Conservation (phyloP, 2,888 invertebrate genomes). For the Pollenia griseotomentosa region DNA sequence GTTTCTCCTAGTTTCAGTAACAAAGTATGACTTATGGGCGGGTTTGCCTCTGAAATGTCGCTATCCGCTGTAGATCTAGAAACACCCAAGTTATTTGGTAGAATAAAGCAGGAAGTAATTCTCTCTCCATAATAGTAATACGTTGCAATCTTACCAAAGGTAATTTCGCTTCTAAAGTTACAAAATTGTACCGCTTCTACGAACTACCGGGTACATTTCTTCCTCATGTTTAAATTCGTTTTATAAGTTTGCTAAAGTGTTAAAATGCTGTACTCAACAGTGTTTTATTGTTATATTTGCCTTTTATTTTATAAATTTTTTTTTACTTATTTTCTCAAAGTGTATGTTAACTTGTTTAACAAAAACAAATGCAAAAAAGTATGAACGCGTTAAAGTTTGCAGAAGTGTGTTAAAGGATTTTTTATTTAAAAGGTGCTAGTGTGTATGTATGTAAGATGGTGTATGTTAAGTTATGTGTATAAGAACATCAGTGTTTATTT, state of each 20-base stretch:
- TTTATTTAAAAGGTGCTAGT: neutral
- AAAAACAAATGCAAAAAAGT: slow-evolving; percentile 26
- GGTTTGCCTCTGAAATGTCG: too few relatives aligned
- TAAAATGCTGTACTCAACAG: slow-evolving; percentile 67
- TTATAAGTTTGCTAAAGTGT: slow-evolving; percentile 54
- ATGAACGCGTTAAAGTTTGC: slow-evolving; percentile 15
- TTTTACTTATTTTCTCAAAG: neutral
- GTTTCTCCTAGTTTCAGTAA: too few relatives aligned
- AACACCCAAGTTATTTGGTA: too few relatives aligned
- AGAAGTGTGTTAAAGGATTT: neutral
- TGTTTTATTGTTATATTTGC: slow-evolving; percentile 61
- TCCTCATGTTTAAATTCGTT: neutral
- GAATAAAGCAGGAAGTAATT: too few relatives aligned
- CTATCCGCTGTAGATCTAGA: too few relatives aligned
- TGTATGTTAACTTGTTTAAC: slow-evolving; percentile 26
- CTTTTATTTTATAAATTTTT: slow-evolving; percentile 21
- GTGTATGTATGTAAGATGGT: neutral
- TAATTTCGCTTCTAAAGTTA: too few relatives aligned
- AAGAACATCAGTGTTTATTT: neutral
- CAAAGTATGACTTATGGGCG: too few relatives aligned
- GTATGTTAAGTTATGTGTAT: neutral
- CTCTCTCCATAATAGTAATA: too few relatives aligned
- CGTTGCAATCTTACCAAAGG: too few relatives aligned
- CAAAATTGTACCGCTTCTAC: too few relatives aligned
- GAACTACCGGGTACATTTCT: neutral